Conservation (phyloP, 2,113 vertebrate genomes). For the Euleptes europaea region DNA sequence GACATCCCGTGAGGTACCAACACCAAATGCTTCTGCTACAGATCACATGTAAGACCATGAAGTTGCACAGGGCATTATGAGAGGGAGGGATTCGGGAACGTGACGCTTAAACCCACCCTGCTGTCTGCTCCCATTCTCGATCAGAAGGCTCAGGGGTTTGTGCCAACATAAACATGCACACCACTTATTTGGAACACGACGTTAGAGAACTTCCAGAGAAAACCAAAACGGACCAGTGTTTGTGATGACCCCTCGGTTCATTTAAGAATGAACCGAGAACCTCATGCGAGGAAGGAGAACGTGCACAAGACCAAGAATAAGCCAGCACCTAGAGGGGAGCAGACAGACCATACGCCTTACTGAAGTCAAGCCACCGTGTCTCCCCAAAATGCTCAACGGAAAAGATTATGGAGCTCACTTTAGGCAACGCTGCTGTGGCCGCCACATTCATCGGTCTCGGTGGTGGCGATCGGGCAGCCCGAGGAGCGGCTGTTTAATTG, state of each 20-base stretch:
- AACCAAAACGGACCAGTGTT: not conserved
- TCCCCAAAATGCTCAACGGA: not conserved
- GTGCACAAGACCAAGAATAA: not conserved
- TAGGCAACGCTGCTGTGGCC: constrained; percentile 37
- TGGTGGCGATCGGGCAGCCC: constrained; percentile 37
- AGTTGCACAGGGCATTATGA: not conserved
- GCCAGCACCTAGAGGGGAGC: constrained; percentile 3
- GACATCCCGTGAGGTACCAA: too few species aligned
- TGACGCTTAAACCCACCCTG: not conserved
- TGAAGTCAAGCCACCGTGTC: not conserved
- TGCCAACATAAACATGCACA: not conserved
- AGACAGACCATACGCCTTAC: not conserved
- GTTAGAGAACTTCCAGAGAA: not conserved
- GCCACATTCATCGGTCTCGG: constrained; percentile 57
- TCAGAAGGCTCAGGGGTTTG: not conserved
- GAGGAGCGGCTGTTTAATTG: constrained; percentile 28
- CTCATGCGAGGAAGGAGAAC: not conserved
- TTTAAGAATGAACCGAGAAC: not conserved
- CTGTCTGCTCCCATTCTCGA: not conserved
- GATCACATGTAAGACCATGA: not conserved
- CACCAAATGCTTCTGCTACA: not conserved
- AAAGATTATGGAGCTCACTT: constrained; percentile 66
- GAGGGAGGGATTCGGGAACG: not conserved
- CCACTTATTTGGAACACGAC: not conserved
- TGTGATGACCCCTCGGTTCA: not conserved